Percentiles rank a stretch among this genome's conserved stretches.
Conservation (phyloP, 2,888 invertebrate genomes). For the Sarcophaga carnaria region DNA sequence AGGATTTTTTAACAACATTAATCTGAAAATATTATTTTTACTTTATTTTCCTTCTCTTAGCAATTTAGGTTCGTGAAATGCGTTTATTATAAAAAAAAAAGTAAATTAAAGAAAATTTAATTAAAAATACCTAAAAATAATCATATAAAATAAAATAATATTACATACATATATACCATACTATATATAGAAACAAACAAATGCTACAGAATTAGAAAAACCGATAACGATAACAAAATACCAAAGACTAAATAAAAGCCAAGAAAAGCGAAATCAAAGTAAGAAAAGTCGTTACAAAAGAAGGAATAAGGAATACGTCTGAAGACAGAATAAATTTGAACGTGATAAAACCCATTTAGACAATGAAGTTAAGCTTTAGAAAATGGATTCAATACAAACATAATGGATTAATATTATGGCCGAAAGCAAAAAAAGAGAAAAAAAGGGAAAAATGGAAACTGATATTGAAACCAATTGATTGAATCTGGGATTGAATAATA, state of each 20-base stretch:
- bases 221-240: neutral
- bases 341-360: too few relatives aligned
- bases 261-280: conserved; percentile 4
- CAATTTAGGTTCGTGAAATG: conserved; percentile 80
- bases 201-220: conserved; percentile 43
- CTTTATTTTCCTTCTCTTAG: conserved; percentile 82
- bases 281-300: neutral
- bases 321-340: too few relatives aligned
- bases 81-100: conserved; percentile 69
- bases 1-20: conserved; percentile 78
- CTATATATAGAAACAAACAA: conserved; percentile 37
- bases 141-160: conserved; percentile 63
- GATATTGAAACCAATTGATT: neutral
- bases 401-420: too few relatives aligned
- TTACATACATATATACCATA: conserved; percentile 17
- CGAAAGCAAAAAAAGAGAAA: conserved; percentile 9
- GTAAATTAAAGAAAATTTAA: conserved; percentile 70
- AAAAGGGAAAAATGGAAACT: conserved; percentile 2
- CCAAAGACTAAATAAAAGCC: neutral
- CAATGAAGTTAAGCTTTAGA: too few relatives aligned
- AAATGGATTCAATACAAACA: too few relatives aligned
- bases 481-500: conserved; percentile 9
- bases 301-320: neutral
- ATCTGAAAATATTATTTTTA: conserved; percentile 80
- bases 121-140: conserved; percentile 60